Conservation (phyloP, 2,888 invertebrate species). For the Esperia sulphurella region DNA sequence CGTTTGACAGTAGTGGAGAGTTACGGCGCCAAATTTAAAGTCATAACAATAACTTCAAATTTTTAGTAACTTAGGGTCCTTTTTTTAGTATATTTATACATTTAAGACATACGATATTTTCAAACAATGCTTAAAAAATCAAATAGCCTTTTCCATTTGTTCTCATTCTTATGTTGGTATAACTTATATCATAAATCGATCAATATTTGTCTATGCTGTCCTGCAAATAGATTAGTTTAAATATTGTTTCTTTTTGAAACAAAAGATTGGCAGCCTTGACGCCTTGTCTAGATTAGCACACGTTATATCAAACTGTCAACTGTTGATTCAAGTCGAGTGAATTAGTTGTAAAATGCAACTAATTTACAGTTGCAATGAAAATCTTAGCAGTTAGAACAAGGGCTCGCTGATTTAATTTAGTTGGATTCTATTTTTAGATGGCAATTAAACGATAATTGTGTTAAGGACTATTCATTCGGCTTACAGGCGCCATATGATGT, state of each 20-base stretch:
- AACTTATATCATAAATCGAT: too few relatives aligned
- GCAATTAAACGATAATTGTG: conserved; percentile 61
- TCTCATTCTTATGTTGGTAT: too few relatives aligned
- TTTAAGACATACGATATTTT: too few relatives aligned
- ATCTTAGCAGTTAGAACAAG: conserved; percentile 17
- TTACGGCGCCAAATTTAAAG: too few relatives aligned
- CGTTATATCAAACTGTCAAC: conserved; percentile 9
- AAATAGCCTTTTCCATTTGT: too few relatives aligned
- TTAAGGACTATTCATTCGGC: conserved; percentile 45
- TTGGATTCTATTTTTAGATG: conserved; percentile 56
- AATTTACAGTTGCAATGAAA: conserved; percentile 44
- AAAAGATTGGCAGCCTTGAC: neutral
- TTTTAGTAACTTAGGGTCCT: too few relatives aligned
- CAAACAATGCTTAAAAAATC: too few relatives aligned
- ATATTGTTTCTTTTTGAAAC: neutral
- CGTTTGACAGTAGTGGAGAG: too few relatives aligned
- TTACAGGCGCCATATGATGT: conserved; percentile 9
- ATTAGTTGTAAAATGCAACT: conserved; percentile 20
- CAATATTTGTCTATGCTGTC: too few relatives aligned
- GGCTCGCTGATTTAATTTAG: conserved; percentile 27
- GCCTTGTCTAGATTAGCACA: neutral
- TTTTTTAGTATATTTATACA: too few relatives aligned
- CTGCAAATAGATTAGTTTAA: too few relatives aligned
- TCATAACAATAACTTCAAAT: too few relatives aligned
- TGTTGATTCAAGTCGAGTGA: conserved; percentile 5